Base-by-base conservation (phyloP, 2,113 vertebrate species). In the Ariopsis seemanni region DNA sequence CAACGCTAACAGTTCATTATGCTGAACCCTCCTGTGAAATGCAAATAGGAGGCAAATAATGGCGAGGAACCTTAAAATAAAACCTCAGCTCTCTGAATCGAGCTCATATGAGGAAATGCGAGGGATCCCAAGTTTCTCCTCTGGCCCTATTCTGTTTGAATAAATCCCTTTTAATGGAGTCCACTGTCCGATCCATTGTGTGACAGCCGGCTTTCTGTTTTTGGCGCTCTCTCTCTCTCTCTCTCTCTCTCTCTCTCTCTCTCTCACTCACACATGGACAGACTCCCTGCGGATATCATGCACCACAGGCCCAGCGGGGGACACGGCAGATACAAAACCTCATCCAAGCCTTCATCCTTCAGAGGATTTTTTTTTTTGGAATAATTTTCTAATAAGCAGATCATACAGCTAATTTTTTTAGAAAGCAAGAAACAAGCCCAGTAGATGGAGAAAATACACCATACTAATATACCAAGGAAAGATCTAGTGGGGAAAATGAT, bases 111-210 rank as follows among this genome's bases (percentile, higher is more conserved):
- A 67, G 81, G 57, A 77, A 81, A 81, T 60, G 77, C 60, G 86
- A 85, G 30, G 53, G 75, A 84, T 81, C 82, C 83, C 85, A 30
- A 25, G 34, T 77, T 82, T n/a, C 72, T 89, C 83, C 69, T 87
- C 77, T 79, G 89, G 50, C 89, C 86, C 72, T 42, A 62, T 90
- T 90, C 89, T 90, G 79, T 86, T 79, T 62, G 71, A 88, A 88
- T 88, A 88, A 88, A 90, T 90, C 79, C 86, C 71, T 77, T 84
- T 75, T 90, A 90, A 90, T 88, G 71, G 83, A 88, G 18, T 88
- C 62, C 53, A 58, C 52, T 52, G 83, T 42, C 60, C 74, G 50
- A 80, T 55, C 74, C 62, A n/a, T 69, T 69, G 30, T 20, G 42
- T 8, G 27, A 42, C 74, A 25, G 85, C 62, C 63, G 27, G 42